A percentile compares a stretch with the other conserved stretches of the same genome.
Evolutionary conservation across 2,888 invertebrate genomes (phyloP).

Genomic region (Rhaphigaster nebulosa): DNA sequence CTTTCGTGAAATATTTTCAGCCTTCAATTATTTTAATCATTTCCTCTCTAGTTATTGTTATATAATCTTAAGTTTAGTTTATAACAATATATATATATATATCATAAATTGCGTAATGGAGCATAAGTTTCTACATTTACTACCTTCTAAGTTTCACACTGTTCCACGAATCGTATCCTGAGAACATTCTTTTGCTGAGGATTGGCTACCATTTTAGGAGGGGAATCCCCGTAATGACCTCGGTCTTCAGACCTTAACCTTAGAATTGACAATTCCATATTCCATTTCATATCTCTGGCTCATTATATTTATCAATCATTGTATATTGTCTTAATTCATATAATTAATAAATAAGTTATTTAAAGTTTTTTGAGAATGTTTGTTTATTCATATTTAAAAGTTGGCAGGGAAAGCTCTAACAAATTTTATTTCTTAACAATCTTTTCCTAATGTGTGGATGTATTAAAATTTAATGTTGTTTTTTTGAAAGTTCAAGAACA

Average conservation of each 20-base stretch:
- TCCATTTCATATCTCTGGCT: background rate
- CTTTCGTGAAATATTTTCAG: too few relatives aligned
- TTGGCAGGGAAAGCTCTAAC: too few relatives aligned
- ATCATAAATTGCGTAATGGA: background rate
- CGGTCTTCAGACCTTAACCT: background rate
- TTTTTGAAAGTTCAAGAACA: too few relatives aligned
- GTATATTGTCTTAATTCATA: too few relatives aligned
- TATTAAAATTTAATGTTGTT: too few relatives aligned
- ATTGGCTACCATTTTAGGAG: background rate
- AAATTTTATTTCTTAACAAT: too few relatives aligned
- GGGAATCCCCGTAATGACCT: conserved; percentile 1
- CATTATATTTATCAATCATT: background rate
- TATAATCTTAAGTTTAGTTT: background rate
- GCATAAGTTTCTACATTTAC: background rate
- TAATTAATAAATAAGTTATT: too few relatives aligned
- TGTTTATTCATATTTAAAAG: too few relatives aligned
- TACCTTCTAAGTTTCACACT: background rate
- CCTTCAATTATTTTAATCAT: too few relatives aligned
- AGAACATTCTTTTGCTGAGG: background rate
- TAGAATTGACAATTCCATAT: background rate
- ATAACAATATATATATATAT: background rate
- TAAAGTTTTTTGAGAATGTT: too few relatives aligned
- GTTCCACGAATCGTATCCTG: background rate
- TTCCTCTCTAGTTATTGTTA: background rate
- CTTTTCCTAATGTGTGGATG: too few relatives aligned